These are phyloP conservation scores for Plotosus lineatus DNA, from an alignment of 2,113 vertebrate genomes.

Conservation along the genomic window DNA sequence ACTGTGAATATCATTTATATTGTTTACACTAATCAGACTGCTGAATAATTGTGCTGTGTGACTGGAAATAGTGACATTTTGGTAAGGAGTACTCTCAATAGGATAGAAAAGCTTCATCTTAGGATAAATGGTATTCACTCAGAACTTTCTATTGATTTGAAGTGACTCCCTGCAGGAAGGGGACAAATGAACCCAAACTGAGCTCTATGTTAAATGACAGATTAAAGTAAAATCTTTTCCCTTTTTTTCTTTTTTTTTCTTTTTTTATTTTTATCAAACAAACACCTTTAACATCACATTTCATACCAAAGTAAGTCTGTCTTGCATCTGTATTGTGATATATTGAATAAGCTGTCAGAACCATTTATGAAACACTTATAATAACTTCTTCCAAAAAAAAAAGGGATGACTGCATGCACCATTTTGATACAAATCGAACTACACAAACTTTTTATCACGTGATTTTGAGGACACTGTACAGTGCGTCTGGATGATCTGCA, in stretches of 20 bases:
- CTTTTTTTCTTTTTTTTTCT: no score
- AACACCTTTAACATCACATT: conserved; percentile 11
- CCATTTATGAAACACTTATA: neutral
- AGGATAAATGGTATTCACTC: neutral
- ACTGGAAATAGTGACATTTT: neutral
- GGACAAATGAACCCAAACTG: neutral
- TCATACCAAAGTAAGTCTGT: neutral
- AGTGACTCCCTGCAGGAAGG: neutral
- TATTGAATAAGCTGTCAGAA: neutral
- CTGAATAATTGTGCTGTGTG: neutral
- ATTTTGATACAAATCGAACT: neutral
- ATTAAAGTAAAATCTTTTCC: neutral
- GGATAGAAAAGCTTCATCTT: neutral
- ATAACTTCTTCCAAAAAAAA: neutral
- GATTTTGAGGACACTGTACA: neutral
- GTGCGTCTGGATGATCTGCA: neutral
- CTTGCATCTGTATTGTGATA: neutral
- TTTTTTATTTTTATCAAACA: neutral
- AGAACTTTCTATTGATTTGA: neutral
- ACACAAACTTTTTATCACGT: neutral
- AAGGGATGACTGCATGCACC: neutral
- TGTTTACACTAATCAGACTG: neutral
- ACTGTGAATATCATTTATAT: neutral
- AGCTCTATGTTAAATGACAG: neutral
- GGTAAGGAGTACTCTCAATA: neutral